Evolutionary conservation across 2,888 invertebrate genomes (phyloP), one percentile per base, ranked within the genome.

Genomic region (Morinoia aosen): DNA sequence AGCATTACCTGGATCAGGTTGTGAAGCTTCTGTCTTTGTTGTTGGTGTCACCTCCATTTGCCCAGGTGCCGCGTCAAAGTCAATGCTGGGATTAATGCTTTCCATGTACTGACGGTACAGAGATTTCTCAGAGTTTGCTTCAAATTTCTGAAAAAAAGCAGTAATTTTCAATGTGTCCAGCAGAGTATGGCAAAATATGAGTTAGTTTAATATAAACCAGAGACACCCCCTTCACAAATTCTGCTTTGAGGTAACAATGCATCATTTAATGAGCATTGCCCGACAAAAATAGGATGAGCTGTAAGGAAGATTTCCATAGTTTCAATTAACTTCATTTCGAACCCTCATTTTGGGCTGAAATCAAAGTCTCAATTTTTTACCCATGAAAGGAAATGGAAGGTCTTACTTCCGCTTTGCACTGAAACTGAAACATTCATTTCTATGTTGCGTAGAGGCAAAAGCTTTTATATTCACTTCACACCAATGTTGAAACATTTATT

Each of bases 91-190:
- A 48, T 48, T 33, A 16, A 93, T 25, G 93, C 93, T 93, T 33
- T 93, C 93, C 33, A 93, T 56, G 93, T 93, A 57, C 93, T 93
- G 93, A n/a, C 93, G 93, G 33, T 93, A 93, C 8, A 93, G 40
- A 25, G 93, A 93, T 33, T 93, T 93, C 57, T 57, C 93, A 10
- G 93, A 93, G n/a, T 56, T 33, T 33, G 33, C 57, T 57, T 93
- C 3, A 4, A 57, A 33, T 57, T 93, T 93, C 93, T 93, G 93
- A 5, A 48, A 57, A 16, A 93, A 93, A 48, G 25, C 40, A 88
- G 25, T 88, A 19, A 88, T 12, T 16, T 3, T 64, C 2, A 33
- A 88, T 33, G 11, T 88, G 11, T 8, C 12, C 88, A 88, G 88
- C 64, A 25, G 33, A 64, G 33, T 5, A 39, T 88, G 39, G 88